A percentile compares a stretch with the other conserved stretches of the same genome.
phyloP scores from a whole-genome alignment of 1,140 invertebrate species.

The Diploscapter pachys region DNA sequence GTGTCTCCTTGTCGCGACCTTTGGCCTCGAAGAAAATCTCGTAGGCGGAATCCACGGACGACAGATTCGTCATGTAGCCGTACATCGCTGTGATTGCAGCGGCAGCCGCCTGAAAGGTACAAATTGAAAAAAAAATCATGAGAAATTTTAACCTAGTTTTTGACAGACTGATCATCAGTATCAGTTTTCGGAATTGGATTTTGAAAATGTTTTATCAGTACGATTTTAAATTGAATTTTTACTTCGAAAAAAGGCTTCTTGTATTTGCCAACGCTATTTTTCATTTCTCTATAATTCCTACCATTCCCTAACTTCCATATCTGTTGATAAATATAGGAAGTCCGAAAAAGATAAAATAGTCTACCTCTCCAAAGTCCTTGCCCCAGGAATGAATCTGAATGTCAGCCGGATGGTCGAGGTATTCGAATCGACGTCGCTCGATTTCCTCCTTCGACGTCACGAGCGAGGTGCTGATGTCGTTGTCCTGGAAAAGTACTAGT shows the following conservation, averaged over 20 bases:
- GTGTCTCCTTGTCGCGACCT: conserved; percentile 76
- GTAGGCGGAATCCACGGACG: conserved; percentile 63
- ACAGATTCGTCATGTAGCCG: conserved; percentile 84
- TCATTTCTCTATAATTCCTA: too few relatives aligned
- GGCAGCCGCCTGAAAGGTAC: conserved; percentile 58
- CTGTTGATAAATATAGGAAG: too few relatives aligned
- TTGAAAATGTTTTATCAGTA: too few relatives aligned
- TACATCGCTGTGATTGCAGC: conserved; percentile 76
- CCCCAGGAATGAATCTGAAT: conserved; percentile 94
- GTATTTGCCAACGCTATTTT: too few relatives aligned
- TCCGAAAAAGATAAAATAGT: too few relatives aligned
- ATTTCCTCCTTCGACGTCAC: conserved; percentile 13
- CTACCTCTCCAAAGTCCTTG: conserved; percentile 71
- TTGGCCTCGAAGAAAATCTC: conserved; percentile 20
- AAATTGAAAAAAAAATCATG: conserved; percentile 71
- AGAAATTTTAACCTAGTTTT: too few relatives aligned
- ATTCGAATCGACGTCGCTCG: conserved; percentile 44
- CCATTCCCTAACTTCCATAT: too few relatives aligned
- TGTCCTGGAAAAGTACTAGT: too few relatives aligned
- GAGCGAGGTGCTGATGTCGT: conserved; percentile 12
- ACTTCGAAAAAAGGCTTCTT: too few relatives aligned
- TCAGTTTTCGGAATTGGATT: too few relatives aligned
- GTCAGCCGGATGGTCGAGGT: conserved; percentile 94
- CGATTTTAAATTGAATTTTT: too few relatives aligned
- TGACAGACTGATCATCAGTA: too few relatives aligned